Percentiles rank a stretch among this genome's conserved stretches.
These are phyloP conservation scores for Latrodectus elegans DNA, from an alignment of 2,888 invertebrate species.

Conservation along the genomic window DNA sequence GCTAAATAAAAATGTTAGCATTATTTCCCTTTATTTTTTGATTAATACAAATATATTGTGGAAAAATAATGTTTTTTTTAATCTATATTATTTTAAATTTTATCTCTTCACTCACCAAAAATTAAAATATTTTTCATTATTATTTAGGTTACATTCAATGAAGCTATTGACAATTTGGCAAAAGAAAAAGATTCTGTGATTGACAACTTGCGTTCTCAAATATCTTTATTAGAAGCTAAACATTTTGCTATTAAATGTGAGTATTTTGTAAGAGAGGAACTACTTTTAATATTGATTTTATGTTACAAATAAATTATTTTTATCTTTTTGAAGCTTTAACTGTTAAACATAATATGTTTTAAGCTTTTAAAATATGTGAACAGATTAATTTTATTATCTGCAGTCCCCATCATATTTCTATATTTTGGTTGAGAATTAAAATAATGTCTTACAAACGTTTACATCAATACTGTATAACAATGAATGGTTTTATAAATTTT, in stretches of 20 bases:
- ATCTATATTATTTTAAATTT: not conserved
- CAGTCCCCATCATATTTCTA: not conserved
- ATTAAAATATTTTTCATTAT: not conserved
- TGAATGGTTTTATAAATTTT: too few relatives aligned
- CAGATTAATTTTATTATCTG: not conserved
- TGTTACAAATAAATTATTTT: too few relatives aligned
- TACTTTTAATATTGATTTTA: too few relatives aligned
- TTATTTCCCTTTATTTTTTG: too few relatives aligned
- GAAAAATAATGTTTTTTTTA: not conserved
- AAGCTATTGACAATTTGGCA: constrained; percentile 81
- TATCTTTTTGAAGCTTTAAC: too few relatives aligned
- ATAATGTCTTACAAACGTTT: too few relatives aligned
- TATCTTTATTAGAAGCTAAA: constrained; percentile 73
- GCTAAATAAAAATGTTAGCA: too few relatives aligned
- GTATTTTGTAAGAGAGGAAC: not conserved
- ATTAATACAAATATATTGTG: too few relatives aligned
- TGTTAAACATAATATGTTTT: not conserved
- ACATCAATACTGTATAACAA: too few relatives aligned
- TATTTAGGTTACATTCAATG: constrained; percentile 77
- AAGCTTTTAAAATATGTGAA: not conserved
- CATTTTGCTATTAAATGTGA: constrained; percentile 38
- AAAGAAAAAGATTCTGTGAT: constrained; percentile 84
- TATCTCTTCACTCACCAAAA: not conserved
- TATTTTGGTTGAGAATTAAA: not conserved
- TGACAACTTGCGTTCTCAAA: constrained; percentile 79